Conservation (phyloP, 2,113 vertebrate species). For the Nothobranchius kuhntae region DNA sequence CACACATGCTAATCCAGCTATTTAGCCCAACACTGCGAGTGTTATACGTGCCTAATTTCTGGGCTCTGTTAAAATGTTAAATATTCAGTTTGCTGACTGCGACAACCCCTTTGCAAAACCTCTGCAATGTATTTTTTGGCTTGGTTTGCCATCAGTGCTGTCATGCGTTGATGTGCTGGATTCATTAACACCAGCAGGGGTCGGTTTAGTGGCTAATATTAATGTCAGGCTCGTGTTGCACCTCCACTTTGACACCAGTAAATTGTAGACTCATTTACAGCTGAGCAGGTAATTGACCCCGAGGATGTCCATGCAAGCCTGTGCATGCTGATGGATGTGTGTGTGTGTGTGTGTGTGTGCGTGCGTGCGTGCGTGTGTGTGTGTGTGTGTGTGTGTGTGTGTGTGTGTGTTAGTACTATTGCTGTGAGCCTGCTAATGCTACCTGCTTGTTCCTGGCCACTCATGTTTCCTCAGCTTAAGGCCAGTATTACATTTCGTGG, state of each 20-base stretch:
- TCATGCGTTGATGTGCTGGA: slow-evolving; percentile 33
- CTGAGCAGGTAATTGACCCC: slow-evolving; percentile 38
- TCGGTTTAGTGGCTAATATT: slow-evolving; percentile 30
- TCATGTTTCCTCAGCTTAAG: slow-evolving; percentile 30
- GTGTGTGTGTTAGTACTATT: neutral
- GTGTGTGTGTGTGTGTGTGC: slow-evolving; percentile 1
- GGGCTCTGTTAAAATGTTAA: no score
- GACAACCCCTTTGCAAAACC: neutral
- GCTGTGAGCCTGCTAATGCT: slow-evolving; percentile 2
- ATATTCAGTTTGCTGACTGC: neutral
- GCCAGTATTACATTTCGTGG: neutral
- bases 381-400: neutral
- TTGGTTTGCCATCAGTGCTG: neutral
- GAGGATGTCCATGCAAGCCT: slow-evolving; percentile 6
- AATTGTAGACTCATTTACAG: slow-evolving; percentile 31
- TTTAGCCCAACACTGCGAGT: slow-evolving; percentile 25
- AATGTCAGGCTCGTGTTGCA: slow-evolving; percentile 53
- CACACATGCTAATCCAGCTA: slow-evolving; percentile 51
- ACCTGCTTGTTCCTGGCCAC: slow-evolving; percentile 18
- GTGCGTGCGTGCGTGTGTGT: no score
- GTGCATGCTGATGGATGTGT: neutral
- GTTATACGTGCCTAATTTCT: no score
- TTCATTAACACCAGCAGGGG: slow-evolving; percentile 33
- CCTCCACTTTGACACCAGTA: slow-evolving; percentile 55
- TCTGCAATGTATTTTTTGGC: neutral